phyloP scores from a whole-genome alignment of 2,797 vertebrate genomes.

The Hafferia zeledoni region DNA sequence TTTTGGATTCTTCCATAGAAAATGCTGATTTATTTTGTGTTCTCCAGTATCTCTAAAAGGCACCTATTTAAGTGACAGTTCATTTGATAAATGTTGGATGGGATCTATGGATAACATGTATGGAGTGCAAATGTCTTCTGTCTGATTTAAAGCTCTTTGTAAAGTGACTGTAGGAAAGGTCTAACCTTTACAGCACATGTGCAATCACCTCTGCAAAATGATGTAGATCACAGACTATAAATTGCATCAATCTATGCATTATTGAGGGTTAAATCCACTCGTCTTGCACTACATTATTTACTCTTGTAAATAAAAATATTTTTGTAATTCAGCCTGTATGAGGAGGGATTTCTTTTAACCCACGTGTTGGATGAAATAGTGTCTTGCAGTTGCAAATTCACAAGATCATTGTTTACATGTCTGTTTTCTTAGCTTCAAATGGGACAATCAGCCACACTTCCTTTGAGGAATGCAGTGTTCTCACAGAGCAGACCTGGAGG shows the following conservation, averaged over 20 bases:
- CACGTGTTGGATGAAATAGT: neutral
- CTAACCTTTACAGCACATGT: neutral
- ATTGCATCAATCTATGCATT: slow-evolving; percentile 75
- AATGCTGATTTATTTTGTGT: slow-evolving; percentile 43
- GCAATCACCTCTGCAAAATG: slow-evolving; percentile 29
- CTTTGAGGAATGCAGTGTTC: neutral
- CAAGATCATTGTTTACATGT: neutral
- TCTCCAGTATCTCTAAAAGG: neutral
- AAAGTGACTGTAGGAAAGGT: neutral
- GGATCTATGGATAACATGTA: neutral
- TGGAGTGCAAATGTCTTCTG: neutral
- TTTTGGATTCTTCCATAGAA: slow-evolving; percentile 32
- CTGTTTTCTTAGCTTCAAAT: neutral
- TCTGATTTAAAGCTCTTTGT: slow-evolving; percentile 24
- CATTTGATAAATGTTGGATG: slow-evolving; percentile 2
- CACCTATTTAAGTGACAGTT: neutral
- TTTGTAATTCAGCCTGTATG: slow-evolving; percentile 69
- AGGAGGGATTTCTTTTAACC: neutral
- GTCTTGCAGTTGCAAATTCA: neutral
- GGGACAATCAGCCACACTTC: neutral
- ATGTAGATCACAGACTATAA: slow-evolving; percentile 7
- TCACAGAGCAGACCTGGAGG: neutral
- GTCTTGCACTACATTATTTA: slow-evolving; percentile 78
- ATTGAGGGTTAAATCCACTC: slow-evolving; percentile 69
- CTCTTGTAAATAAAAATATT: slow-evolving; percentile 81